Base-by-base conservation (phyloP, 2,113 vertebrate species). In the Oncorhynchus kisutch region DNA sequence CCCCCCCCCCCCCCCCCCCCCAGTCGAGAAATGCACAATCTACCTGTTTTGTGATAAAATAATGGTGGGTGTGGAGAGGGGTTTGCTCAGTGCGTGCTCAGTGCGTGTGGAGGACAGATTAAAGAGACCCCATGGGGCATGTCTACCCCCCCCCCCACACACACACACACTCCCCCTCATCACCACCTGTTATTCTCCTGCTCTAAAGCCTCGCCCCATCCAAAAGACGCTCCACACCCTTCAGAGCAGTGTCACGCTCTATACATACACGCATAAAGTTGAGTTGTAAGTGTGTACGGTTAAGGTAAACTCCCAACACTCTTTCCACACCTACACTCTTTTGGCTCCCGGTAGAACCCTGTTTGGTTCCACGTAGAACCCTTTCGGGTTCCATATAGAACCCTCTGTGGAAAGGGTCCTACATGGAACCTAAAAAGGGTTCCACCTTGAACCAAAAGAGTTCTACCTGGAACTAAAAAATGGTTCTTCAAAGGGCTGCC, bases 121-220 rank as follows among this genome's bases (percentile, higher is more conserved):
- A 92, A 85, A 90, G 80, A 78, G 79, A 87, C 88, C 87, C 88
- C 80, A 79, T 77, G 81, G 87, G 72, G 83, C 81, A 80, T 76
- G 78, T 77, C 85, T 88, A 78, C 81, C 83, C 80, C 59, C 80
- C 80, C 84, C 8, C 39, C 5, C 34, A 74, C 82, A 3, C 27
- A 27, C 27, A 27, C 81, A 80, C 66, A 87, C 86, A 78, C 85
- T 25, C 18, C 67, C 72, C 54, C 86, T 83, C 76, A 76, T 78
- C 85, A 77, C 90, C 91, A 92, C 91, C 93, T 94, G 90, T 91
- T 90, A 88, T 79, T 80, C 81, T 72, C 75, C 49, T 69, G 79
- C 60, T 39, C 31, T 71, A 73, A 75, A 72, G 71, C 72, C 82
- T 73, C 66, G 5, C 72, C n/a, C 59, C n/a, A 75, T 70, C 72